Percentiles rank a stretch among this genome's conserved stretches.
Evolutionary conservation across 2,797 vertebrate species (phyloP).

Genomic region (Otolemur crassicaudatus): DNA sequence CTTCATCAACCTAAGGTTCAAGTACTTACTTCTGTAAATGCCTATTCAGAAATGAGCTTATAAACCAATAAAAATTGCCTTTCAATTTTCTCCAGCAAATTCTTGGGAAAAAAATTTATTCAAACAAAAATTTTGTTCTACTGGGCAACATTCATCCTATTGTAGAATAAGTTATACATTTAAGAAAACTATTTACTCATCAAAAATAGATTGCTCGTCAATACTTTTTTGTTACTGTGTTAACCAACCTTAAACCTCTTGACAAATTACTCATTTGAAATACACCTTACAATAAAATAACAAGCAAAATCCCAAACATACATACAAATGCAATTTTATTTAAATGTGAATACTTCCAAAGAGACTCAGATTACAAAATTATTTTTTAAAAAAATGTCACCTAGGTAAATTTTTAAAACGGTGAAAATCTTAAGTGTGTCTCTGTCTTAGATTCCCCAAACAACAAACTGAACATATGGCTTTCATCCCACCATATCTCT

Average conservation of each 20-base stretch:
- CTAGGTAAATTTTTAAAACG: background rate
- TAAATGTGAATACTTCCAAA: background rate
- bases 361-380: background rate
- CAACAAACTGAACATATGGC: background rate
- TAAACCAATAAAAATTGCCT: background rate
- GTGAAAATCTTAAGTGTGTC: background rate
- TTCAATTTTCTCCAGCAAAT: background rate
- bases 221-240: background rate
- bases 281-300: background rate
- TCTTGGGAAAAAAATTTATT: conserved; percentile 4
- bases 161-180: background rate
- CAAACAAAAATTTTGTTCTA: background rate
- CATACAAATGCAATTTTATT: background rate
- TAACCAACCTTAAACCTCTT: background rate
- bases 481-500: background rate
- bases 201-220: background rate
- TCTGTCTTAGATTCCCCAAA: background rate
- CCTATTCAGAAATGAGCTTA: background rate
- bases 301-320: background rate
- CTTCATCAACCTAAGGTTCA: background rate
- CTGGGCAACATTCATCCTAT: background rate
- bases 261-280: conserved; percentile 19
- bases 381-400: background rate
- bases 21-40: background rate
- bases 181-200: background rate